Conservation (phyloP, 2,888 invertebrate genomes). For the Diarsia dahlii region DNA sequence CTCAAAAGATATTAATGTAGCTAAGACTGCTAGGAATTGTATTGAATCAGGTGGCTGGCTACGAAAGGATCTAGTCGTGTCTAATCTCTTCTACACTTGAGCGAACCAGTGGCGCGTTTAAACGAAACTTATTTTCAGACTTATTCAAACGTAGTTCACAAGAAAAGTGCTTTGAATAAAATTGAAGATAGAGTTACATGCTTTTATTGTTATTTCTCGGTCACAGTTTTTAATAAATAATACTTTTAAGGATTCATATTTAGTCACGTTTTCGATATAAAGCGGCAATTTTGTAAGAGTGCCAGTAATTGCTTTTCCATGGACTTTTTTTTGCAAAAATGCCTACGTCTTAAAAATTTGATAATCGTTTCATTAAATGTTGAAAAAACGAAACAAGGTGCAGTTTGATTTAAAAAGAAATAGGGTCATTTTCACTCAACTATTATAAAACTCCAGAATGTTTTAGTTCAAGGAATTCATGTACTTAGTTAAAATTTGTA, state of each 20-base stretch:
- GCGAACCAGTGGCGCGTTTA: conserved; percentile 14
- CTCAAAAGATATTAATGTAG: conserved; percentile 4
- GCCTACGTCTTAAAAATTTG: background rate
- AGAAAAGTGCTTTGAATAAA: conserved; percentile 34
- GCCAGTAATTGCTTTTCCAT: background rate
- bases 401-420: background rate
- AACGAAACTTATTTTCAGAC: conserved; percentile 27
- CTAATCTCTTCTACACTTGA: conserved; percentile 51
- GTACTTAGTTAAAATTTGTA: no score
- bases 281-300: background rate
- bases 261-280: conserved; percentile 9
- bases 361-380: no score
- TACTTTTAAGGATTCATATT: background rate
- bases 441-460: background rate
- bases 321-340: background rate
- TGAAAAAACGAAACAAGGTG: background rate
- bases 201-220: background rate
- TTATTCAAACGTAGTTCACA: conserved; percentile 2
- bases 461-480: background rate
- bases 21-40: conserved; percentile 24
- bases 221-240: conserved; percentile 6
- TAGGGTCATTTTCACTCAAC: background rate
- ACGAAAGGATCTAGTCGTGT: conserved; percentile 26
- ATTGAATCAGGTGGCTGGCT: conserved; percentile 32
- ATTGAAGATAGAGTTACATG: conserved; percentile 1